Percentiles rank a stretch among this genome's conserved stretches.
These are phyloP conservation scores for Pipistrellus pygmaeus DNA, from an alignment of 2,797 vertebrate species.

Conservation along the genomic window DNA sequence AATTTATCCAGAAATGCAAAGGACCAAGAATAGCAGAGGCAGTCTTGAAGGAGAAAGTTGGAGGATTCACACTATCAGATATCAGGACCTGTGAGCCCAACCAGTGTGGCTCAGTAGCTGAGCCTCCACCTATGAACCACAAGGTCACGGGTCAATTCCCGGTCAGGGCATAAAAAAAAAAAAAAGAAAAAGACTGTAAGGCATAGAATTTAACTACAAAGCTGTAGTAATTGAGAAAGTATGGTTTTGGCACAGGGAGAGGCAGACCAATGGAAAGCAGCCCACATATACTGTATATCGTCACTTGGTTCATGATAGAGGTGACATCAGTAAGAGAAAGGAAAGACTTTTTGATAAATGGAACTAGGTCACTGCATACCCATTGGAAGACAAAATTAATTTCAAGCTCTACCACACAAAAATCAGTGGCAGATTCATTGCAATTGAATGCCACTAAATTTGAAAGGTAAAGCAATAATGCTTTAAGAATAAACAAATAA, in stretches of 20 bases:
- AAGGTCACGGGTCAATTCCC: too few species aligned
- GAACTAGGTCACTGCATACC: background rate
- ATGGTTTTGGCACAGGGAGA: background rate
- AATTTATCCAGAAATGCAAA: background rate
- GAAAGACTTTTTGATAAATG: background rate
- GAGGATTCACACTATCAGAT: background rate
- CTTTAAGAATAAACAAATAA: background rate
- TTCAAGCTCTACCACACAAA: background rate
- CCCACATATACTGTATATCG: background rate
- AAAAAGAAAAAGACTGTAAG: background rate
- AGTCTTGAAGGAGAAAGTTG: background rate
- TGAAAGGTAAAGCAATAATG: background rate
- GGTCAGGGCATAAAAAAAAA: too few species aligned
- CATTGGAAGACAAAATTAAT: slow-evolving; percentile 16
- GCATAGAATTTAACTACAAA: background rate
- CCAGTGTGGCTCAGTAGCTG: too few species aligned
- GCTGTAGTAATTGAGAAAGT: background rate
- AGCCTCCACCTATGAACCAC: too few species aligned
- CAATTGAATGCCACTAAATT: background rate
- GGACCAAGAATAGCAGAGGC: background rate
- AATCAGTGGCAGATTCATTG: background rate
- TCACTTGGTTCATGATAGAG: background rate
- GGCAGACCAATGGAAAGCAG: background rate
- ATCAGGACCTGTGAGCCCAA: background rate
- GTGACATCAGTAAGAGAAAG: background rate